Percentiles rank a stretch among this genome's conserved stretches.
Evolutionary conservation across 2,113 vertebrate genomes (phyloP).

Genomic region (Cavia aperea): DNA sequence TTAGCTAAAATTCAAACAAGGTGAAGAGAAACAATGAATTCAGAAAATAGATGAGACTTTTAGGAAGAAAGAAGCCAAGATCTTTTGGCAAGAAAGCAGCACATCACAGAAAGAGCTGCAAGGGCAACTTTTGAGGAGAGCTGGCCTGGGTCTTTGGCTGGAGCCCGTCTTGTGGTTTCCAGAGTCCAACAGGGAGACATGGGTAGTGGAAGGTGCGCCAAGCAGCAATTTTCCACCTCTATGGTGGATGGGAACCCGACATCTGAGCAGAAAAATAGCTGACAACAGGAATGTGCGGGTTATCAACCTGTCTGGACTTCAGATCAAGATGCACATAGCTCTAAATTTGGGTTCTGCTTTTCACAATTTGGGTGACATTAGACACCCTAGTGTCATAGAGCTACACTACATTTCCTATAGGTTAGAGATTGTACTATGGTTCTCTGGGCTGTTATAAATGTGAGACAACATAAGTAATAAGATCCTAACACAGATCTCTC

Average conservation of each 20-base stretch:
- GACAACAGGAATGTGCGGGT: neutral
- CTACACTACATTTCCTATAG: neutral
- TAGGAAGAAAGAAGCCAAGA: neutral
- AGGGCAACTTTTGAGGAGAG: neutral
- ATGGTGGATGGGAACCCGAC: rapidly evolving
- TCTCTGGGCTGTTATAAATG: neutral
- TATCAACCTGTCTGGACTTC: neutral
- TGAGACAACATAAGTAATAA: neutral
- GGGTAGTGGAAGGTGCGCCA: rapidly evolving
- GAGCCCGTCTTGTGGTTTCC: no score
- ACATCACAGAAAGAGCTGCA: neutral
- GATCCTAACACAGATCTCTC: neutral
- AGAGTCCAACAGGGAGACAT: neutral
- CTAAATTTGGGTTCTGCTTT: neutral
- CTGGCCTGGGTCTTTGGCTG: neutral
- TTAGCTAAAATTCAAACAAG: neutral
- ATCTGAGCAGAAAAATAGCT: neutral
- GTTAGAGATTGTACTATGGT: neutral
- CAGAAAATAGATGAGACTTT: neutral
- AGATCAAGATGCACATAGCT: neutral
- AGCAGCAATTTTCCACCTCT: rapidly evolving
- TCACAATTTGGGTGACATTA: neutral
- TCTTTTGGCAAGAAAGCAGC: neutral
- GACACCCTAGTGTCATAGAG: neutral
- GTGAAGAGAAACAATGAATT: neutral